Conservation (phyloP, 2,797 vertebrate genomes). For the Xenopus petersii region DNA sequence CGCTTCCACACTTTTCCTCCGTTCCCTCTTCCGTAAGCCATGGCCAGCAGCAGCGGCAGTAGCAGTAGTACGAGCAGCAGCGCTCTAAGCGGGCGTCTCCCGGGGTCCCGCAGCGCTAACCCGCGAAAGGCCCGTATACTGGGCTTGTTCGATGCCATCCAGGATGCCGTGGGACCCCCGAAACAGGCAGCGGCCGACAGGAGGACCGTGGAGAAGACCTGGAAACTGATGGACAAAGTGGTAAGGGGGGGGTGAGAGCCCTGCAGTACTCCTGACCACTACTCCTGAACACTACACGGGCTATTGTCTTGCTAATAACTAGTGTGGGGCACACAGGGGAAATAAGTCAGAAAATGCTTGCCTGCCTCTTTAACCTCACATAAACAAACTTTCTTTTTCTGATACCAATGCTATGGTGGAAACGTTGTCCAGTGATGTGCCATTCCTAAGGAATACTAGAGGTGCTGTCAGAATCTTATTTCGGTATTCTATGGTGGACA, state of each 20-base stretch:
- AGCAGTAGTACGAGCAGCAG: constrained; percentile 21
- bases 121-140: constrained; percentile 88
- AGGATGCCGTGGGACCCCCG: constrained; percentile 91
- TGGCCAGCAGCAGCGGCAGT: constrained; percentile 27
- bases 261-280: too few relatives aligned
- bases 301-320: too few relatives aligned
- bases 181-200: constrained; percentile 94
- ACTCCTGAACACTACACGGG: too few relatives aligned
- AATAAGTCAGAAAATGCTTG: too few relatives aligned
- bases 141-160: constrained; percentile 91
- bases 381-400: too few relatives aligned
- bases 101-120: constrained; percentile 80
- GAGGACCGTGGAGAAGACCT: constrained; percentile 93
- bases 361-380: too few relatives aligned
- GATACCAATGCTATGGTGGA: too few relatives aligned
- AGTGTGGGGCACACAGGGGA: too few relatives aligned
- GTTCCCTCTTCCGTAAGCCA: not conserved
- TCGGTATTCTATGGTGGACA: too few relatives aligned
- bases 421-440: too few relatives aligned
- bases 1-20: not conserved
- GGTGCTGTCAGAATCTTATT: too few relatives aligned
- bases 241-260: constrained; percentile 4
- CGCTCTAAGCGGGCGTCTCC: constrained; percentile 78
- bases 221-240: constrained; percentile 99
- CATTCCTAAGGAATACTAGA: too few relatives aligned